These are phyloP conservation scores for Eulemur coronatus DNA, from an alignment of 2,797 vertebrate genomes.

Conservation along the genomic window DNA sequence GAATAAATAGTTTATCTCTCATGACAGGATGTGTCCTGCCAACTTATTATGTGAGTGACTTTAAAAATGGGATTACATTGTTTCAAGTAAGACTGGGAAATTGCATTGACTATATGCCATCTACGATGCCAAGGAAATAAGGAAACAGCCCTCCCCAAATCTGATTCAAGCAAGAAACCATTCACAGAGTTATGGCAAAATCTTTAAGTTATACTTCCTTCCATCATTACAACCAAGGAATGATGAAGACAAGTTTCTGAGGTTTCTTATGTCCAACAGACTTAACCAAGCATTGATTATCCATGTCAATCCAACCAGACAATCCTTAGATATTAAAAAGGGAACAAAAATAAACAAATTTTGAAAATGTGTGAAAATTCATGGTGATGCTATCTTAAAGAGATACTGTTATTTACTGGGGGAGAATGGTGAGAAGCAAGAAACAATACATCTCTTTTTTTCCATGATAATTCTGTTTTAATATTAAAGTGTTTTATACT, in stretches of 20 bases:
- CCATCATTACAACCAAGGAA: not conserved
- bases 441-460: not conserved
- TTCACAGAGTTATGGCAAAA: not conserved
- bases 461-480: not conserved
- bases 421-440: not conserved
- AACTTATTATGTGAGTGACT: not conserved
- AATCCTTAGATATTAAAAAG: not conserved
- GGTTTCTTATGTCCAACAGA: not conserved
- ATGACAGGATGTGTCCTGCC: not conserved
- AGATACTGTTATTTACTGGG: not conserved
- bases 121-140: not conserved
- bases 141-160: not conserved
- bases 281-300: not conserved
- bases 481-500: not conserved
- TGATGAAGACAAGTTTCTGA: not conserved
- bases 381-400: not conserved
- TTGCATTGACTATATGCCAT: not conserved
- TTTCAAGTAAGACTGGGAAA: not conserved
- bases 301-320: not conserved
- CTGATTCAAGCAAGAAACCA: not conserved
- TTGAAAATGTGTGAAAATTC: not conserved
- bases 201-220: not conserved
- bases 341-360: not conserved
- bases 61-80: not conserved
- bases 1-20: not conserved